Base-by-base conservation (phyloP, 2,797 vertebrate species). In the Peromyscus aztecus region DNA sequence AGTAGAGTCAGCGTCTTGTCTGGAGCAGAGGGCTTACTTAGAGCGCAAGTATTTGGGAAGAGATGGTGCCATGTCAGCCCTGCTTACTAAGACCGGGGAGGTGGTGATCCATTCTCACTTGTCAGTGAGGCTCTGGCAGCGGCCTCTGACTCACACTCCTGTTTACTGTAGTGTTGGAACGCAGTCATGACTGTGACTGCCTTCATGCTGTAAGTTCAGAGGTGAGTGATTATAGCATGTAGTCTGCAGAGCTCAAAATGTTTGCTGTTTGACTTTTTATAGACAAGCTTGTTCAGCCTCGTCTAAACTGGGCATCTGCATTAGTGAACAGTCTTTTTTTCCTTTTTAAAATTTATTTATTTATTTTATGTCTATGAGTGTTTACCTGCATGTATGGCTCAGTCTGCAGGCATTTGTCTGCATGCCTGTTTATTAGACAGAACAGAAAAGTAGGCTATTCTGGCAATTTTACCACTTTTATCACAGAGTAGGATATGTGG, bases 101-200 rank as follows among this genome's bases (percentile, higher is more conserved):
- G 7, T 17, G 4, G 75, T 57, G 67, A 52, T 24, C 34, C 9
- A 0, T 12, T 5, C 6, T 29, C 59, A 67, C 59, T 34, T 67
- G 23, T 71, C 5, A 1, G 5, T 71, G 37, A 6, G 0, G 11
- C 37, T 63, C 31, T 2, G 1, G 59, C 43, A 6, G 3, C 40
- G 31, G 14, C 67, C 31, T 24, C n/a, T 40, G 4, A 24, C 40
- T 71, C 1, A 19, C 59, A 23, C 40, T 23, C 14, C 9, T 34
- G n/a, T 14, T 37, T 29, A 29, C 93, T 3, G 71, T 57, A 17
- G 49, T 12, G 3, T 4, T 81, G 67, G 61, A 6, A 40, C 1
- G 4, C 14, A 21, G 46, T 71, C 76, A 4, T 2, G 0, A 52
- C 67, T 83, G 12, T 49, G 27, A 63, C 37, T 21, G 4, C 8